Conservation (phyloP, 2,888 invertebrate genomes). For the Amorpha juglandis region DNA sequence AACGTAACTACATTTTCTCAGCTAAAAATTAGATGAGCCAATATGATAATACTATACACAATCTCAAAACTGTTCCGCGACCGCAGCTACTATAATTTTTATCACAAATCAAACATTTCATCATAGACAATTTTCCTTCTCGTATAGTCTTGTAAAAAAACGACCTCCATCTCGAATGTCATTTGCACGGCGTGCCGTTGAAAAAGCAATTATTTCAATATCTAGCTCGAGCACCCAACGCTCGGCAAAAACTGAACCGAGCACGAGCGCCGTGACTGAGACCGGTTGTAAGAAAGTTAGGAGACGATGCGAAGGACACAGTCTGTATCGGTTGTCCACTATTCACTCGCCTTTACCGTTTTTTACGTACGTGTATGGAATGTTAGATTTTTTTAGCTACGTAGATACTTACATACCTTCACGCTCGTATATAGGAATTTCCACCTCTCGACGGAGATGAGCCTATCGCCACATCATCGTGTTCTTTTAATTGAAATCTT, state of each 20-base stretch:
- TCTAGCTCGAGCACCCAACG: slow-evolving; percentile 72
- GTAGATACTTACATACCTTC: too few relatives aligned
- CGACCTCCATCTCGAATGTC: slow-evolving; percentile 84
- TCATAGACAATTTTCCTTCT: slow-evolving; percentile 77
- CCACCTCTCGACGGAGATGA: too few relatives aligned
- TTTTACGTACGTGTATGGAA: not conserved
- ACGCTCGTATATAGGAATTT: too few relatives aligned
- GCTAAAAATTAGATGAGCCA: not conserved
- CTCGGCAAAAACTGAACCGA: slow-evolving; percentile 68
- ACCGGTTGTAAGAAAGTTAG: slow-evolving; percentile 67
- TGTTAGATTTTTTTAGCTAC: not conserved
- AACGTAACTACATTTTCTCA: not conserved
- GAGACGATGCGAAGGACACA: slow-evolving; percentile 68
- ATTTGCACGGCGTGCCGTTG: slow-evolving; percentile 83
- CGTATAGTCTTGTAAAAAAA: slow-evolving; percentile 70
- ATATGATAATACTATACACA: not conserved
- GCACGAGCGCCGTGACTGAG: slow-evolving; percentile 77
- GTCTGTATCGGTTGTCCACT: slow-evolving; percentile 28
- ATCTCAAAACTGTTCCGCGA: not conserved
- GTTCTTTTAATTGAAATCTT: too few relatives aligned
- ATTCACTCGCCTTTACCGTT: slow-evolving; percentile 1
- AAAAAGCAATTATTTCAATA: slow-evolving; percentile 84
- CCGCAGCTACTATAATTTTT: slow-evolving; percentile 21
- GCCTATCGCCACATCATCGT: too few relatives aligned
- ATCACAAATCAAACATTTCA: slow-evolving; percentile 68